Base-by-base conservation (phyloP, 2,797 vertebrate genomes). In the Rhinichthys osculus region DNA sequence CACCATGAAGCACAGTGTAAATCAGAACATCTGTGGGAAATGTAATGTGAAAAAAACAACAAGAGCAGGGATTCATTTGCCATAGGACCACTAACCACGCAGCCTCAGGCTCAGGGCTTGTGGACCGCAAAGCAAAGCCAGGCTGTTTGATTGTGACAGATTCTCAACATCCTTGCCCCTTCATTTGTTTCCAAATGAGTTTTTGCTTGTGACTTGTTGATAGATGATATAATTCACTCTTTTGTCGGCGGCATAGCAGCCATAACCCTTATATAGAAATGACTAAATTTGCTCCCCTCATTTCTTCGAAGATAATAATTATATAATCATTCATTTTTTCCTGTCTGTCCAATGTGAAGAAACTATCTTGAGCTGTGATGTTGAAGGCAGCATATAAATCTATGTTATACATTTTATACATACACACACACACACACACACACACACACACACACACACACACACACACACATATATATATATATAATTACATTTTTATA, bases 11-110 rank as follows among this genome's bases (percentile, higher is more conserved):
- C 71, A 69, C 89, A 83, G 76, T 86, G 86, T 87, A 89, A 90
- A 90, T 86, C 79, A 86, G 88, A 90, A 89, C 88, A 89, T 91
- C 81, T 91, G 86, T 82, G 47, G 71, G 74, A 90, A 86, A 78
- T 64, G 84, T 57, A 70, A 59, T 79, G 59, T 87, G 80, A 83
- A 47, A 84, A 85, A 89, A 87, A 88, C 76, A 90, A 89, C 90
- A 92, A 84, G 89, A 85, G 83, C 50, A 74, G 81, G 86, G 80
- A 89, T 92, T 66, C 6, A 66, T 66, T 85, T 50, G 88, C 82
- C 83, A 72, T 79, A 70, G 89, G 76, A 84, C 83, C 78, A 77
- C 59, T 54, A 78, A 67, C 62, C 69, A 74, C 16, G 66, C 42
- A 62, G 73, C 78, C 81, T 30, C 4, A 21, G 67, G 86, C 82